Base-by-base conservation (phyloP, 2,113 vertebrate species). In the Leucoraja erinaceus region DNA sequence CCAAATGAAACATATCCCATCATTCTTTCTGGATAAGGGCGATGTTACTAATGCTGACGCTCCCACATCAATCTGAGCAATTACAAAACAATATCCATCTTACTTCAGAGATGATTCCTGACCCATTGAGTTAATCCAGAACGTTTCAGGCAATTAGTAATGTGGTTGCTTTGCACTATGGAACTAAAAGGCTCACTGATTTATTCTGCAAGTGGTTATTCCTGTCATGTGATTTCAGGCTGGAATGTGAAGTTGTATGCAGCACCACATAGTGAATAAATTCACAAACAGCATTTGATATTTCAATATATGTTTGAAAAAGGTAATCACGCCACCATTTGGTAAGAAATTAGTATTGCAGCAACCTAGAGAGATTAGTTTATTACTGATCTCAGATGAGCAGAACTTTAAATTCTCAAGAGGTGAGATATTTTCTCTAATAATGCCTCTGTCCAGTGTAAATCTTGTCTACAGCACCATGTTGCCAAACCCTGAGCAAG, bases 301-400 rank as follows among this genome's bases (percentile, higher is more conserved):
- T 11, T n/a, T 88, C 83, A 63, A 28, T 88, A 63, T 88, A 79
- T 33, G 38, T 79, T 79, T 47, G 1, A 14, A 63, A 59, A 61
- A 28, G 59, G 14, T n/a, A 12, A 86, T n/a, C 59, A 88, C 83
- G 31, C 56, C 83, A 88, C 59, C 56, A 31, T n/a, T 88, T 61
- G 83, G 56, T 31, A 88, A 88, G 83, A 88, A 63, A 61, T 63
- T 25, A 88, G 59, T 63, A 63, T 63, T 61, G n/a, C 47, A 88
- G 25, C 83, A 88, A 61, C 22, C 5, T 88, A 88, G n/a, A 56
- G 38, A 47, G 38, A 86, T 25, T 56, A 16, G 18, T 31, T 84
- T 61, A 25, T 22, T 11, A 25, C 47, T 84, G 81, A 9, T 16
- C 31, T 78, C 81, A 14, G 22, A 56, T 54, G 20, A 61, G 81